A percentile compares a stretch with the other conserved stretches of the same genome.
phyloP scores from a whole-genome alignment of 1,140 invertebrate species.

The Chrysomallon squamiferum region DNA sequence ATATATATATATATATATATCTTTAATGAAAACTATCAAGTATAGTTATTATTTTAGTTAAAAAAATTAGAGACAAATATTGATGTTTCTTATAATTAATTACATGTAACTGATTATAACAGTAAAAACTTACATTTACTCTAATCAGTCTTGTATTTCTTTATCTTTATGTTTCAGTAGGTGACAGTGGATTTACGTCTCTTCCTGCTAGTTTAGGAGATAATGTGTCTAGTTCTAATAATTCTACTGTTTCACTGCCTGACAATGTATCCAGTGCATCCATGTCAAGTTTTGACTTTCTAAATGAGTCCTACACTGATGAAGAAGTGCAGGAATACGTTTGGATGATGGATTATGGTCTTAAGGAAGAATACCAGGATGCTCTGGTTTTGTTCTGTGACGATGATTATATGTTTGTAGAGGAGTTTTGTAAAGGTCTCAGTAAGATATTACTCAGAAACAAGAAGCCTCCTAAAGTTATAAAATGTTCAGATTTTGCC shows the following conservation, averaged over 20 bases:
- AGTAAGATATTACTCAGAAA: constrained; percentile 19
- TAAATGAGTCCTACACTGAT: not conserved
- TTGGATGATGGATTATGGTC: constrained; percentile 17
- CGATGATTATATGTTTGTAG: constrained; percentile 18
- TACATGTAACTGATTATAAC: too few species aligned
- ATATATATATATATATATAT: too few species aligned
- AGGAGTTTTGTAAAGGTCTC: constrained; percentile 22
- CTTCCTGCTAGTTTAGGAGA: not conserved
- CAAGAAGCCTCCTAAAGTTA: constrained; percentile 12
- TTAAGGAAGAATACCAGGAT: constrained; percentile 28
- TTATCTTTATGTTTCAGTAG: too few species aligned
- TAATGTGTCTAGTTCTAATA: not conserved
- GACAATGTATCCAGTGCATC: not conserved
- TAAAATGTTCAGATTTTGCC: constrained; percentile 29
- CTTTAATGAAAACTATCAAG: too few species aligned
- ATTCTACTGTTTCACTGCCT: not conserved
- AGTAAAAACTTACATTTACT: too few species aligned
- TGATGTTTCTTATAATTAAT: too few species aligned
- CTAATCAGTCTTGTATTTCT: too few species aligned
- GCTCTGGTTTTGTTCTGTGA: constrained; percentile 39
- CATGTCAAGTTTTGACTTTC: not conserved
- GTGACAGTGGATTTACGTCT: too few species aligned
- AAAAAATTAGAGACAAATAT: too few species aligned
- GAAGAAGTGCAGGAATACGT: constrained; percentile 6
- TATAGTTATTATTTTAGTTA: too few species aligned